Percentiles rank a stretch among this genome's conserved stretches.
Evolutionary conservation across 2,797 vertebrate species (phyloP).

Genomic region (Numenius phaeopus): DNA sequence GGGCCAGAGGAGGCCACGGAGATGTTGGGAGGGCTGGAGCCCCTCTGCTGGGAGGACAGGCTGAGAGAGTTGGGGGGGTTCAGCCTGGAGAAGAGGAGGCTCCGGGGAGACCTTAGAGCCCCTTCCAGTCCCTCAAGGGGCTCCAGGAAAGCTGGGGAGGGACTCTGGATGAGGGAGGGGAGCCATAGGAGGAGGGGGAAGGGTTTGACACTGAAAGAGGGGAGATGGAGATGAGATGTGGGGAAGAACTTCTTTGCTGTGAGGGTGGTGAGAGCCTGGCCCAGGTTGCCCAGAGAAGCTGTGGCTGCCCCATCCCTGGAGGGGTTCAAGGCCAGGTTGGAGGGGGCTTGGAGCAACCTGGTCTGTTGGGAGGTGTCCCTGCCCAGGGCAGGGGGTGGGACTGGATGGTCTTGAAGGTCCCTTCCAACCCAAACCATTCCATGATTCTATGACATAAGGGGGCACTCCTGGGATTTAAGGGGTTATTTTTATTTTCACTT

Average conservation of each 20-base stretch:
- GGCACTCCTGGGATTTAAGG: neutral
- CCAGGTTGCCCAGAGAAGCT: neutral
- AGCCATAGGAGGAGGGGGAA: no score
- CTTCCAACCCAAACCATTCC: neutral
- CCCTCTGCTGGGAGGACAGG: neutral
- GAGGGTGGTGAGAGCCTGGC: neutral
- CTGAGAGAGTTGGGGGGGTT: neutral
- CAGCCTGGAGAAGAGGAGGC: neutral
- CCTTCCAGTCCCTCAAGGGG: neutral
- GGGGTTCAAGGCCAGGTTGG: neutral
- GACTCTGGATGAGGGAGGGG: no score
- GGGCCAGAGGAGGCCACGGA: neutral
- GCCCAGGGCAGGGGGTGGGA: neutral
- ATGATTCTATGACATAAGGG: neutral
- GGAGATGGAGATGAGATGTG: no score
- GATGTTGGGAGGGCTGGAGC: neutral
- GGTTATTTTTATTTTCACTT: constrained; percentile 9
- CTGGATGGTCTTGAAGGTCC: neutral
- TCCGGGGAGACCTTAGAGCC: neutral
- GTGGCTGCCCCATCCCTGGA: neutral
- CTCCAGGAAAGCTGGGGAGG: neutral
- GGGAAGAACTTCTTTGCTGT: no score
- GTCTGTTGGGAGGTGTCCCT: neutral
- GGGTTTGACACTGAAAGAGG: no score
- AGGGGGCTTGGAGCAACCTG: neutral